Evolutionary conservation across 2,797 vertebrate genomes (phyloP).

Genomic region (Enteromius thamalakanensis): DNA sequence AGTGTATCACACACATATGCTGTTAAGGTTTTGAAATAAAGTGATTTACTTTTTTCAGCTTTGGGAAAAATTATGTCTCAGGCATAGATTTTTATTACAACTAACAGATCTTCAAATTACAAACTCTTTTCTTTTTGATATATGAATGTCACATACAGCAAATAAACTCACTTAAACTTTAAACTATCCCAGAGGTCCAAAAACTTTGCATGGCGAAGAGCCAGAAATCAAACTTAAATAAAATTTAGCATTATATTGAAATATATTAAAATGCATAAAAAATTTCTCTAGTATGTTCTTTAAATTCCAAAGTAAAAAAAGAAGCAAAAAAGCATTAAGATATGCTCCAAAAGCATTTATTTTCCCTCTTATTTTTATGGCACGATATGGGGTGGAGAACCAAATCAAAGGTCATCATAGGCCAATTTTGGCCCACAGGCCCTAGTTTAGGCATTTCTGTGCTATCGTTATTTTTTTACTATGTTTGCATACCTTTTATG

Average conservation of each 20-base stretch:
- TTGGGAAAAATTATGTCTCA: not conserved
- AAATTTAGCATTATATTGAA: not conserved
- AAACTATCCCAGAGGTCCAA: not conserved
- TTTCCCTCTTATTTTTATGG: not conserved
- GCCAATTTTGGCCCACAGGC: not conserved
- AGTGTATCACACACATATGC: not conserved
- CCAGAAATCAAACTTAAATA: not conserved
- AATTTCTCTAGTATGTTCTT: not conserved
- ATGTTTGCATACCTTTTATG: not conserved
- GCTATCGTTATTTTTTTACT: constrained; percentile 9
- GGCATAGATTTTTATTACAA: not conserved
- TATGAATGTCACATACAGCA: not conserved
- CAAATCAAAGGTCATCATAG: not conserved
- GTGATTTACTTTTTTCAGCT: not conserved
- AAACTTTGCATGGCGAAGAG: not conserved
- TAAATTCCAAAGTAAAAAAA: not conserved
- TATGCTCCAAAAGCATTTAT: not conserved
- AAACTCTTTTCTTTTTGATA: not conserved
- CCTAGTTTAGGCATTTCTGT: not conserved
- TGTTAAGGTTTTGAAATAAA: not conserved
- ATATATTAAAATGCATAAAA: not conserved
- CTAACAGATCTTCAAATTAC: not conserved
- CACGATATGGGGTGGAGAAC: not conserved
- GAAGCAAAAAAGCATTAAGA: not conserved
- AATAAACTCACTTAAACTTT: not conserved